Evolutionary conservation across 2,888 invertebrate species (phyloP).

Genomic region (Tupiocoris notatus): DNA sequence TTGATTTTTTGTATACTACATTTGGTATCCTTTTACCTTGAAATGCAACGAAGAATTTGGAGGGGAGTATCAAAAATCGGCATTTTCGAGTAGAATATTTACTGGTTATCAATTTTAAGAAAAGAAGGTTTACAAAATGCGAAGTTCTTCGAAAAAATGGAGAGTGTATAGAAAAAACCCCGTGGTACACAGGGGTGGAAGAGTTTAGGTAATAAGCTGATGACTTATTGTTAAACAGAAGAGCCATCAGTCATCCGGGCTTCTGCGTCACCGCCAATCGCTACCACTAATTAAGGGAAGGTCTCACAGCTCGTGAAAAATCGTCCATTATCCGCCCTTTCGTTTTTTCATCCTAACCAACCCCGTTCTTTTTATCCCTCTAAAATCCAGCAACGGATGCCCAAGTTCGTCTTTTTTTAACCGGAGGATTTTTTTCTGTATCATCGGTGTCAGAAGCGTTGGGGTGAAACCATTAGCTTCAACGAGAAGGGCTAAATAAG

Average conservation of each 20-base stretch:
- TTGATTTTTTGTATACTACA: too few species aligned
- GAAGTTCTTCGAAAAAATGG: too few species aligned
- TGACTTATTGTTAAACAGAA: conserved; percentile 44
- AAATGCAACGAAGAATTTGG: too few species aligned
- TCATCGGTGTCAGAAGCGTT: neutral
- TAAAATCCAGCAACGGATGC: neutral
- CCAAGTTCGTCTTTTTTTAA: neutral
- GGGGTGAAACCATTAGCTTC: neutral
- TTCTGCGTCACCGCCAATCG: conserved; percentile 45
- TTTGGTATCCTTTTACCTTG: too few species aligned
- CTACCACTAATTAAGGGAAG: conserved; percentile 47
- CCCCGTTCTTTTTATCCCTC: conserved; percentile 31
- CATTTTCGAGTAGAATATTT: too few species aligned
- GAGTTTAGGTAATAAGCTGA: conserved; percentile 33
- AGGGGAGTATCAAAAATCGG: too few species aligned
- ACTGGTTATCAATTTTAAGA: too few species aligned
- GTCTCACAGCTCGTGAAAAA: conserved; percentile 45
- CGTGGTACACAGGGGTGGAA: neutral
- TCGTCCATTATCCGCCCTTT: conserved; percentile 43
- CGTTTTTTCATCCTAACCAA: neutral
- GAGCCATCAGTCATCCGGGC: conserved; percentile 44
- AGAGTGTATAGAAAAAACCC: neutral
- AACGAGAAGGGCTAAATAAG: neutral
- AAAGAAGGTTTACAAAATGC: too few species aligned
- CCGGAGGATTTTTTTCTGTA: neutral